Conservation (phyloP, 2,113 vertebrate genomes). For the Phrynosoma blainvillii region DNA sequence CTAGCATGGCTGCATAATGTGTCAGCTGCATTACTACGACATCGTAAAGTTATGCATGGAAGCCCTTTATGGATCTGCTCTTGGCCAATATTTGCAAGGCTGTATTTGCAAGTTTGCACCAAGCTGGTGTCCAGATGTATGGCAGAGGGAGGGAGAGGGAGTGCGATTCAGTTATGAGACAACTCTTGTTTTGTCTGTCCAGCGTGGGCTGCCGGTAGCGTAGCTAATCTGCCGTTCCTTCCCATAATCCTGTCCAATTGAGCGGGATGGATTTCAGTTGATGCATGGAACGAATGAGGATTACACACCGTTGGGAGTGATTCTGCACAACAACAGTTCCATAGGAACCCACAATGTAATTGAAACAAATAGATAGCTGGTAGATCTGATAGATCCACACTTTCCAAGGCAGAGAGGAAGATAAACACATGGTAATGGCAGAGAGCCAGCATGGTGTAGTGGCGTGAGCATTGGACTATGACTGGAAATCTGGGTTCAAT, state of each 20-base stretch:
- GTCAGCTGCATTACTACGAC: no score
- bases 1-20: no score
- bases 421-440: no score
- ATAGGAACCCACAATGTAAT: neutral
- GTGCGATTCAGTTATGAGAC: neutral
- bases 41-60: no score
- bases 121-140: no score
- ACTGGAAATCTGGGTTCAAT: no score
- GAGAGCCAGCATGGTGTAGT: no score
- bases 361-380: neutral
- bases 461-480: no score
- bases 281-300: neutral
- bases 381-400: no score
- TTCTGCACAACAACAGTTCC: neutral
- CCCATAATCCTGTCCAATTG: neutral
- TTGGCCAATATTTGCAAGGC: no score
- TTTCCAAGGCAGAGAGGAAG: neutral
- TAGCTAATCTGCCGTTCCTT: neutral
- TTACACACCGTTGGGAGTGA: neutral
- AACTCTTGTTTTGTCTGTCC: neutral
- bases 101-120: no score
- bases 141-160: neutral
- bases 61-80: no score
- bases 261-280: neutral
- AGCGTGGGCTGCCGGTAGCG: neutral